Base-by-base conservation (phyloP, 2,797 vertebrate species). In the Rallus crepitans region DNA sequence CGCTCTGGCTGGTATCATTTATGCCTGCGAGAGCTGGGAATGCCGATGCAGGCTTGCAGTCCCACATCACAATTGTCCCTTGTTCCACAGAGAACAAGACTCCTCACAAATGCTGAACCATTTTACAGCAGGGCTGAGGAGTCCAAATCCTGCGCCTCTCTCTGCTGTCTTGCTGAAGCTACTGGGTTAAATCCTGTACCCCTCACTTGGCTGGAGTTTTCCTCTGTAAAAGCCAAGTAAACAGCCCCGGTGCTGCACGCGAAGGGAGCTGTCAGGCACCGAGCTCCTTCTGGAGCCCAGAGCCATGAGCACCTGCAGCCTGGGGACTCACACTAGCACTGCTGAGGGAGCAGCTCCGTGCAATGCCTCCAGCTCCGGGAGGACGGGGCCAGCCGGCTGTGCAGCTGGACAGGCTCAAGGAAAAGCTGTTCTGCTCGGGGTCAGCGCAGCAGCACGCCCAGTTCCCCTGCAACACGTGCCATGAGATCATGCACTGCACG, bases 61-160 rank as follows among this genome's bases (percentile, higher is more conserved):
- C 72, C 69, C 88, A 11, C 56, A 25, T 53, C 85, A 93, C 91
- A 93, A 89, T 93, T 45, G 66, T 59, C 79, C 66, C 82, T 93
- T 94, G 95, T 96, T 83, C 75, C 1, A 0, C 42, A 11, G 60
- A 81, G 60, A 93, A 89, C 78, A 83, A 89, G 64, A 31, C 73
- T 56, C 88, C 31, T 65, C 85, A 89, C 68, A 77, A 53, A 64
- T 0, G 19, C 78, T 31, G 52, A 52, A 42, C 68, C n/a, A n/a
- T n/a, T 69, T 50, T 31, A 25, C 40, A 78, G 82, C 84, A n/a
- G 45, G 40, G 65, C 47, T 91, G 35, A 76, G 17, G 25, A 50
- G 20, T 11, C 85, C 77, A 69, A 77, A 76, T 45, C 68, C 64
- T 11, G 2, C 84, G 25, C n/a, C 25, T 68, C 7, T 35, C 25